Base-by-base conservation (phyloP, 2,797 vertebrate species). In the Artibeus lituratus region DNA sequence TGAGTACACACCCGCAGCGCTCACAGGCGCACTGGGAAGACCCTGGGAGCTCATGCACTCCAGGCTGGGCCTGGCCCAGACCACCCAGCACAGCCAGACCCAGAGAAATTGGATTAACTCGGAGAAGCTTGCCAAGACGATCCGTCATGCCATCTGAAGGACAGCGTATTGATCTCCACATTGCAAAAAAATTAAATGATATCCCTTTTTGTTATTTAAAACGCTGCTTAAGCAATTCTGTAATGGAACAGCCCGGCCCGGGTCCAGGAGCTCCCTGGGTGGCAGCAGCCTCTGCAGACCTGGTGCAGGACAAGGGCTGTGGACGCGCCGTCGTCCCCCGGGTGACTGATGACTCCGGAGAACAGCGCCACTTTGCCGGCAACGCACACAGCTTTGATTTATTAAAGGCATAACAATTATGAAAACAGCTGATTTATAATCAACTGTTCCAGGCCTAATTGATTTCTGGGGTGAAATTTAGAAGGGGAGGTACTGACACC, bases 161-260 rank as follows among this genome's bases (percentile, higher is more conserved):
- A 98, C 98, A 94, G 97, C 19, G 85, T 98, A 99, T 99, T 98
- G 98, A 99, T 99, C 98, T 98, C 96, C 98, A 97, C 92, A 95
- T 98, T 97, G 98, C 94, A 76, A 97, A 98, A 92, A 98, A 98
- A 98, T 98, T 97, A 98, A 98, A 98, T 98, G 97, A 98, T 98
- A 96, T 97, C 96, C 97, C 84, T 96, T 97, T 98, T 98, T 97
- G 96, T 98, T 98, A 98, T 98, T 98, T 97, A 98, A 98, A 98
- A 98, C 72, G 97, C 98, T 98, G 98, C 97, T 98, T 97, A 98
- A 98, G 98, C 98, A 98, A 98, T 98, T 97, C 98, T 92, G 24
- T 98, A 97, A 98, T 98, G 98, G 95, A 98, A 93, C 76, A 55
- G 74, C 95, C 98, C 94, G 95, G 93, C 97, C 96, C 55, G n/a